Evolutionary conservation across 2,113 vertebrate species (phyloP).

Genomic region (Pomatorhinus ruficollis): DNA sequence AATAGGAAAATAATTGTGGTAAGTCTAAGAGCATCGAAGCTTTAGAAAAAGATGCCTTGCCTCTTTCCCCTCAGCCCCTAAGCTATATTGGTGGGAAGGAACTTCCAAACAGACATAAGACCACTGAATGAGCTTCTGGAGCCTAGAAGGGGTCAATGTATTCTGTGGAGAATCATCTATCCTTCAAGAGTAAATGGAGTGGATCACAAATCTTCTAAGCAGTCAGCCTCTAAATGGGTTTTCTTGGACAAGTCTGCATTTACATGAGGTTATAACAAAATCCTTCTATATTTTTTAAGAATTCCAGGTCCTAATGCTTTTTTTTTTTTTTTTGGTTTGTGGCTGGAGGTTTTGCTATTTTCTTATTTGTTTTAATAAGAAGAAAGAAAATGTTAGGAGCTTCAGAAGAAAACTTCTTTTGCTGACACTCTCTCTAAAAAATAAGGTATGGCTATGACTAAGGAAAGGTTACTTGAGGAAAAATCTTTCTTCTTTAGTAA

Average conservation of each 20-base stretch:
- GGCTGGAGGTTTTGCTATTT: not conserved
- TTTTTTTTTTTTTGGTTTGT: not conserved
- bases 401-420: not conserved
- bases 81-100: slow-evolving; percentile 65
- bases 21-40: slow-evolving; percentile 70
- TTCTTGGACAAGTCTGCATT: not conserved
- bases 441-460: not conserved
- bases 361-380: not conserved
- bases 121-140: slow-evolving; percentile 58
- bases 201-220: not conserved
- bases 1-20: slow-evolving; percentile 74
- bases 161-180: not conserved
- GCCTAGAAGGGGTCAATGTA: slow-evolving; percentile 30
- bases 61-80: slow-evolving; percentile 61
- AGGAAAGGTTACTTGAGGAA: not conserved
- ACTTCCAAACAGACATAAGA: slow-evolving; percentile 44
- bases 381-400: not conserved
- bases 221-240: not conserved
- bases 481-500: not conserved
- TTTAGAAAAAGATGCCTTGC: slow-evolving; percentile 70
- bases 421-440: not conserved
- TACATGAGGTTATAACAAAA: not conserved
- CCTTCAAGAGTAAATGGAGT: not conserved
- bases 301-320: not conserved
- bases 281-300: not conserved